Base-by-base conservation (phyloP, 1,140 invertebrate genomes). In the Drosophila burlai region DNA sequence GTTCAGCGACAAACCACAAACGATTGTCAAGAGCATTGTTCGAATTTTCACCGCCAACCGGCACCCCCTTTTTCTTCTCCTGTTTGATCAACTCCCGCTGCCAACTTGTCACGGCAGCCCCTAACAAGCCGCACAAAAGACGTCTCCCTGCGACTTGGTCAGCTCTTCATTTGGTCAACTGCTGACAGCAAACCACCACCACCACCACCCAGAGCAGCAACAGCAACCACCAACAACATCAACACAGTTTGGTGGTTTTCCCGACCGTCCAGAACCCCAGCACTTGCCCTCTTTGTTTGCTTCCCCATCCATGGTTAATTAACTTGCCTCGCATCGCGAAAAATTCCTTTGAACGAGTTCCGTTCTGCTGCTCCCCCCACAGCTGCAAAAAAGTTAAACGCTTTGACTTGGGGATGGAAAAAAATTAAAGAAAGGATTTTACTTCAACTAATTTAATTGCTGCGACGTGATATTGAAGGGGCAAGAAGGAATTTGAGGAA, bases 111-210 rank as follows among this genome's bases (percentile, higher is more conserved):
- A 49, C 45, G 43, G 45, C 67, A 46, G 38, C 59, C 62, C 46
- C 57, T 58, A 74, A 61, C 68, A 57, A 80, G 57, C 68, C 66
- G 47, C 80, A 75, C 68, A 84, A 84, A 83, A 72, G 71, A 57
- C 83, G 66, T 87, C 54, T 26, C 65, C 74, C 62, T 45, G 57
- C 74, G 75, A 74, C 66, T 61, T 80, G 84, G 83, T 78, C 84
- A 83, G 81, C 81, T 84, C 81, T 84, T 81, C 84, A 80, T 75
- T 87, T 89, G 84, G 84, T 75, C 85, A 89, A 67, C 81, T 81
- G 78, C 66, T 79, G 84, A 84, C 81, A 89, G 72, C 57, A 43
- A 34, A 34, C 29, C 29, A 59, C 69, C 73, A 57, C 58, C 57
- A 64, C 29, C 50, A 64, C 29, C 45, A 52, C 29, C 43, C 46